Base-by-base conservation (phyloP, 2,888 invertebrate species). In the Calameuta pallipes region DNA sequence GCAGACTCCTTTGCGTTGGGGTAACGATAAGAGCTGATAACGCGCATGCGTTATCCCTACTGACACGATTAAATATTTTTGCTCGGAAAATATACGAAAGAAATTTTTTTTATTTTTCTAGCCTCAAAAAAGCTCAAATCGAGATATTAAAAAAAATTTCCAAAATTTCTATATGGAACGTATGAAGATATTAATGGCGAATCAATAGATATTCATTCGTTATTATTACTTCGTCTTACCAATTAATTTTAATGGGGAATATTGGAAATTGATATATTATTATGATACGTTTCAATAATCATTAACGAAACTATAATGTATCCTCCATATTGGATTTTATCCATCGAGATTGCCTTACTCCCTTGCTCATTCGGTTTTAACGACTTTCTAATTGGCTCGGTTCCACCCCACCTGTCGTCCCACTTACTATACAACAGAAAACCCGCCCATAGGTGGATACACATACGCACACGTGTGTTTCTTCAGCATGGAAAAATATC, bases 21-120 rank as follows among this genome's bases (percentile, higher is more conserved):
- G 15, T 9, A 56, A 56, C 2, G 56, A 56, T 56, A 56, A 6
- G 56, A 2, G 9, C 23, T 6, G 56, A 56, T 23, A 56, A 23
- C 15, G 56, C 56, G 56, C 56, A 31, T 73, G 68, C 79, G 79
- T 37, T 35, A 74, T 33, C 75, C 71, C 41, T 41, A 75, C 75
- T 33, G 11, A 33, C 9, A 2, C 73, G 3, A 6, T 15, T n/a
- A 71, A 3, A 71, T 56, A 56, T 23, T 56, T 56, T 56, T 4
- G 0, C 56, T 9, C 23, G 56, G 23, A 23, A 56, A 23, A 56
- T 23, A 56, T 23, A 56, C 2, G 15, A 1, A 15, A 37, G 6
- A 41, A 6, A 3, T 56, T 56, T 56, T 23, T 56, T 23, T 23
- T 6, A 35, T 36, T 36, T 36, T 36, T 36, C 36, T 41, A 15